These are phyloP conservation scores for Drosophila hamatofila DNA, from an alignment of 2,888 invertebrate genomes.

Conservation along the genomic window DNA sequence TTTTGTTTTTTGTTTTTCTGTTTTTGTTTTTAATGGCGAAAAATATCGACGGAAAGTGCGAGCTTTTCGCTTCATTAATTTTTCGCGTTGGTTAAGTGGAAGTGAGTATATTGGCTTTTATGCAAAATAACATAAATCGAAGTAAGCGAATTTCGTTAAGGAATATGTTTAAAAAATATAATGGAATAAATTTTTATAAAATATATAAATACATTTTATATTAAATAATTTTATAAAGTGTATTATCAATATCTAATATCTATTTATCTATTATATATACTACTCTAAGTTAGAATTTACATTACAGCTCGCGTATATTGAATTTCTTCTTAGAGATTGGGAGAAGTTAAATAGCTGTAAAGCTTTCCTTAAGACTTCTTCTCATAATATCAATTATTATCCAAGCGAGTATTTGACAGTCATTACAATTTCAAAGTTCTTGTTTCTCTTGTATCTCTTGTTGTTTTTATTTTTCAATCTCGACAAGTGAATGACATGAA, in stretches of 20 bases:
- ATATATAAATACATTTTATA: background rate
- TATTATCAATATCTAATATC: no score
- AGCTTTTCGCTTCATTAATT: constrained; percentile 46
- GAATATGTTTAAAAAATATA: background rate
- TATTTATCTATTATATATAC: no score
- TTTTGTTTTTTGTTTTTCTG: constrained; percentile 6
- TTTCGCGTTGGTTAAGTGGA: background rate
- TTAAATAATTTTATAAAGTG: no score
- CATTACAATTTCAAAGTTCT: background rate
- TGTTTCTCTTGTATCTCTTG: background rate
- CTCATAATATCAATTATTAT: background rate
- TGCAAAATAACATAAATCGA: background rate
- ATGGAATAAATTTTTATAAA: background rate
- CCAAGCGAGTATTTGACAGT: background rate
- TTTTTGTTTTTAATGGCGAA: constrained; percentile 44
- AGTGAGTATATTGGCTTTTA: background rate
- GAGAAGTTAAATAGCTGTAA: background rate
- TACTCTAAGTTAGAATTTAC: accelerated
- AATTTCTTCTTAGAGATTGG: no score
- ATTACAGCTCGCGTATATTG: no score
- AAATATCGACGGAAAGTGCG: constrained; percentile 40
- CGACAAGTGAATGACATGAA: constrained; percentile 58
- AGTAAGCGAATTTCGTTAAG: background rate
- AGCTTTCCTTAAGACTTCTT: background rate
- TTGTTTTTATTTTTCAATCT: constrained; percentile 16